These are phyloP conservation scores for Venusia cambrica DNA, from an alignment of 2,888 invertebrate species.

Conservation along the genomic window DNA sequence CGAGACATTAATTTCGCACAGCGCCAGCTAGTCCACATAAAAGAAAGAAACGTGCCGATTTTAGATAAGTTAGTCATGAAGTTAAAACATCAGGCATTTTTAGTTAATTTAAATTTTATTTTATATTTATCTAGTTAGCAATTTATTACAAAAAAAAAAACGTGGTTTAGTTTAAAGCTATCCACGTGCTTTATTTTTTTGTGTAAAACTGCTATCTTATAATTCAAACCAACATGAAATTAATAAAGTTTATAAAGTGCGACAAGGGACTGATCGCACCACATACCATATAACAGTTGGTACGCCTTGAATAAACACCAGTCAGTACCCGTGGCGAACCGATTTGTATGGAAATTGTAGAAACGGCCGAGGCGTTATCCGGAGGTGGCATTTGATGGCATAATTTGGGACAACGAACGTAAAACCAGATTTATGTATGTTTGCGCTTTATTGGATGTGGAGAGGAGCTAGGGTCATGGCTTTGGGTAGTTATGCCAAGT, in stretches of 20 bases:
- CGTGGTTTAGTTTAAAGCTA: no score
- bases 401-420: conserved; percentile 71
- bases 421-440: conserved; percentile 72
- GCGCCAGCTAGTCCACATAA: no score
- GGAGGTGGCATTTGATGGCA: conserved; percentile 71
- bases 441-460: conserved; percentile 69
- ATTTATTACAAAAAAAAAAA: no score
- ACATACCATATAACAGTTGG: conserved; percentile 20
- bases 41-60: no score
- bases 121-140: no score
- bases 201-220: no score
- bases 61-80: no score
- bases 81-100: no score
- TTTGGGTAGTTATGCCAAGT: conserved; percentile 30
- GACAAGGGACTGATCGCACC: conserved; percentile 35
- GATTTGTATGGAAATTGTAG: conserved; percentile 77
- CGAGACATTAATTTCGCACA: no score
- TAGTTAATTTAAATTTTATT: no score
- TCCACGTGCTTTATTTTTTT: no score
- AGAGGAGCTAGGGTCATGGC: conserved; percentile 54
- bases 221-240: no score
- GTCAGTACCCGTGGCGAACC: conserved; percentile 59
- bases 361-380: conserved; percentile 50
- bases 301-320: conserved; percentile 33
- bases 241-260: conserved; percentile 79